Base-by-base conservation (phyloP, 2,888 invertebrate species). In the Neocrepidodera transversa region DNA sequence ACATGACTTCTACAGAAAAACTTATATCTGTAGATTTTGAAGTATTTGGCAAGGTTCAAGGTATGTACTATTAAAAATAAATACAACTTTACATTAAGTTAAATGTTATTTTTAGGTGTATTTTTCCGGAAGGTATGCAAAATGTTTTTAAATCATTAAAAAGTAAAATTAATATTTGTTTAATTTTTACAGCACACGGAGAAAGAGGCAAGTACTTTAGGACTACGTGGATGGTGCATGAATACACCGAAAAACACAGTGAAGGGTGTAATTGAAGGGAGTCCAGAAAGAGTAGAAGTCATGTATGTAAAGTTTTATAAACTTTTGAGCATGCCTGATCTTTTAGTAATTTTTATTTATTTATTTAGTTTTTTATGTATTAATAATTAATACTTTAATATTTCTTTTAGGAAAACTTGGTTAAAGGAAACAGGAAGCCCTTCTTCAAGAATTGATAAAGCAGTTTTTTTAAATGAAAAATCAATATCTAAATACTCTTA, bases 371-470 rank as follows among this genome's bases (percentile, higher is more conserved):
- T 23, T n/a, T n/a, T n/a, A n/a, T n/a, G n/a, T n/a, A n/a, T n/a
- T n/a, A n/a, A n/a, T n/a, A n/a, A n/a, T n/a, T n/a, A n/a, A n/a
- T n/a, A n/a, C n/a, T n/a, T n/a, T n/a, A n/a, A n/a, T n/a, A n/a
- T n/a, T n/a, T n/a, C n/a, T n/a, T 74, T 60, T 58, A 84, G 83
- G 83, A 86, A 85, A 74, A 66, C 76, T 6, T 86, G 86, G 86
- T 78, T 93, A 50, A 82, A 84, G 69, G 82, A 81, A 23, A 87
- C 82, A 3, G 93, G 92, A 36, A 92, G 92, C 75, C 92, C 92
- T 0, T 82, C 84, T 65, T 90, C 91, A 42, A 81, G 81, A 65
- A 91, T 93, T 66, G 89, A 90, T 6, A 89, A 86, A 75, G 86
- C 86, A 0, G 86, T 87, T 62, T 93, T 92, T 76, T 82, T 81